A percentile compares a stretch with the other conserved stretches of the same genome.
phyloP scores from a whole-genome alignment of 1,140 invertebrate genomes.

The Atta colombica region DNA sequence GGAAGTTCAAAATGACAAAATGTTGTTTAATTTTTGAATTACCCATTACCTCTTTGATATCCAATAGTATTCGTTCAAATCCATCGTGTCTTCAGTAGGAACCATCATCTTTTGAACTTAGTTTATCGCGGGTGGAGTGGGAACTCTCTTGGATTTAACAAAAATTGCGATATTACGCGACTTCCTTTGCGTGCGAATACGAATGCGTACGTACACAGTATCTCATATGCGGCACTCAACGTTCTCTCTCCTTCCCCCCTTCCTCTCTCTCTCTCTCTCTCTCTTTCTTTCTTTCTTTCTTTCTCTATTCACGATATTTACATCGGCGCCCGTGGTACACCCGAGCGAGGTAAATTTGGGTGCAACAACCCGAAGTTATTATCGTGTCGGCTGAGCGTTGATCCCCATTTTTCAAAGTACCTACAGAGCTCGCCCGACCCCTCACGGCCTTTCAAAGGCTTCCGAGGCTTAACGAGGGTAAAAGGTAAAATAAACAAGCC shows the following conservation, averaged over 20 bases:
- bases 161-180: slow-evolving; percentile 26
- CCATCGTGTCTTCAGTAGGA: neutral
- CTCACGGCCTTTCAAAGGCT: slow-evolving; percentile 65
- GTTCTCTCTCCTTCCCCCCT: neutral
- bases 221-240: slow-evolving; percentile 4
- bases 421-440: slow-evolving; percentile 57
- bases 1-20: no score
- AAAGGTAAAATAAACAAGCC: slow-evolving; percentile 69
- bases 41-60: no score
- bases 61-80: neutral
- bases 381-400: slow-evolving; percentile 66
- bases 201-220: neutral
- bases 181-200: neutral
- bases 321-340: slow-evolving; percentile 52
- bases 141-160: neutral
- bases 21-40: no score
- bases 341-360: slow-evolving; percentile 64
- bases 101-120: neutral
- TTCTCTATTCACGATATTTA: slow-evolving; percentile 47
- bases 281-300: neutral
- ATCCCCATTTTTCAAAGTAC: slow-evolving; percentile 69
- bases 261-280: neutral
- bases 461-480: slow-evolving; percentile 68
- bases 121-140: slow-evolving; percentile 1
- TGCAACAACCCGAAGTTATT: slow-evolving; percentile 67